A percentile compares a stretch with the other conserved stretches of the same genome.
Conservation (phyloP, 2,797 vertebrate species). For the Alauda arvensis region DNA sequence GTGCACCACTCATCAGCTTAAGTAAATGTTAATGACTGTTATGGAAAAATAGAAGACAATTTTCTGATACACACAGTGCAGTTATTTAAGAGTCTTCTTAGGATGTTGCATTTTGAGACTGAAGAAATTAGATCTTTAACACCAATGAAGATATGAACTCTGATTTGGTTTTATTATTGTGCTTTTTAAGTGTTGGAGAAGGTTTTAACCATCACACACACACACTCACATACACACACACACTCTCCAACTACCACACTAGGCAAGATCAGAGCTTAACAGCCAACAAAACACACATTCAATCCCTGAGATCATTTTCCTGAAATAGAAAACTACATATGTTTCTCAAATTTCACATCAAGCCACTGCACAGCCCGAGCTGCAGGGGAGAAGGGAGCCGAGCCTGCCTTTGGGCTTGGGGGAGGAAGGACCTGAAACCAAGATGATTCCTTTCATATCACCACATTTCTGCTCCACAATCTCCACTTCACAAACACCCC, state of each 20-base stretch:
- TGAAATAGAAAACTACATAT: conserved; percentile 82
- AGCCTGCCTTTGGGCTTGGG: conserved; percentile 51
- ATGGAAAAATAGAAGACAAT: conserved; percentile 3
- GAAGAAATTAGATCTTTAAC: neutral
- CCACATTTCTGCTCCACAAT: conserved; percentile 53
- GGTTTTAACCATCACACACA: neutral
- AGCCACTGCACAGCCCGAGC: conserved; percentile 73
- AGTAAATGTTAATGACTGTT: conserved; percentile 39
- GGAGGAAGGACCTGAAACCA: conserved; percentile 52
- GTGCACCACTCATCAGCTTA: conserved; percentile 6
- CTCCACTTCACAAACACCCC: conserved; percentile 62
- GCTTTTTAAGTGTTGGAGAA: conserved; percentile 1
- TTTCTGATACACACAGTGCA: conserved; percentile 13
- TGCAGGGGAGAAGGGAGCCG: conserved; percentile 66
- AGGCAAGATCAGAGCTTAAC: conserved; percentile 75
- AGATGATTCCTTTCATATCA: conserved; percentile 49
- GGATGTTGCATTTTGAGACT: neutral
- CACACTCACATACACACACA: neutral
- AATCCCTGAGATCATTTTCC: conserved; percentile 81
- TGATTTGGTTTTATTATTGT: neutral
- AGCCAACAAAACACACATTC: conserved; percentile 73
- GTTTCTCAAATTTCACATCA: conserved; percentile 82
- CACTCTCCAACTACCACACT: conserved; percentile 64
- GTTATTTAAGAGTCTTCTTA: conserved; percentile 40
- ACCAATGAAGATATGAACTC: conserved; percentile 33